Evolutionary conservation across 2,797 vertebrate species (phyloP).

Genomic region (Dallia pectoralis): DNA sequence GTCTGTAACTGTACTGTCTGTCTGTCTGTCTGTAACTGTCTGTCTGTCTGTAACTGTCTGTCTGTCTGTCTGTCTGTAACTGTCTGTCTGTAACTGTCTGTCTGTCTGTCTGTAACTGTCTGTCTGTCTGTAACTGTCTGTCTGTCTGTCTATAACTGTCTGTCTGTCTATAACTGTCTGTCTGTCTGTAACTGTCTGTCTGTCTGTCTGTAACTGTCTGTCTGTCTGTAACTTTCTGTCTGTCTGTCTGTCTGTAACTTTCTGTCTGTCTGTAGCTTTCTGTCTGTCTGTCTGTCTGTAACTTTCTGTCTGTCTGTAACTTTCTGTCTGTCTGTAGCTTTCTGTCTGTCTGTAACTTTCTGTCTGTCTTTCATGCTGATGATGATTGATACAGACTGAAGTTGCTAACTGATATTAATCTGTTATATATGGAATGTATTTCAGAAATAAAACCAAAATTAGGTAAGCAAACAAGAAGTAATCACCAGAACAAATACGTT

Average conservation of each 20-base stretch:
- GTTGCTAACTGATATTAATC: too few species aligned
- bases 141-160: conserved; percentile 19
- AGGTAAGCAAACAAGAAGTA: too few species aligned
- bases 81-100: conserved; percentile 36
- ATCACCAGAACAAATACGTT: too few species aligned
- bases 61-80: conserved; percentile 45
- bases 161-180: neutral
- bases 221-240: neutral
- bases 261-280: neutral
- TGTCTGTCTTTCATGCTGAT: conserved; percentile 9
- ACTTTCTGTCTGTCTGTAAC: neutral
- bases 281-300: neutral
- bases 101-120: neutral
- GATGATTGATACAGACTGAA: too few species aligned
- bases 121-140: conserved; percentile 53
- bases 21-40: too few species aligned
- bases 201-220: neutral
- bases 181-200: conserved; percentile 23
- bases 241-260: neutral
- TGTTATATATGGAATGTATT: neutral
- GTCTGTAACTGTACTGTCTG: too few species aligned
- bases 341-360: neutral
- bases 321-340: conserved; percentile 1
- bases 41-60: neutral
- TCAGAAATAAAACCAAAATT: neutral